Base-by-base conservation (phyloP, 2,113 vertebrate species). In the Leucoraja erinaceus region DNA sequence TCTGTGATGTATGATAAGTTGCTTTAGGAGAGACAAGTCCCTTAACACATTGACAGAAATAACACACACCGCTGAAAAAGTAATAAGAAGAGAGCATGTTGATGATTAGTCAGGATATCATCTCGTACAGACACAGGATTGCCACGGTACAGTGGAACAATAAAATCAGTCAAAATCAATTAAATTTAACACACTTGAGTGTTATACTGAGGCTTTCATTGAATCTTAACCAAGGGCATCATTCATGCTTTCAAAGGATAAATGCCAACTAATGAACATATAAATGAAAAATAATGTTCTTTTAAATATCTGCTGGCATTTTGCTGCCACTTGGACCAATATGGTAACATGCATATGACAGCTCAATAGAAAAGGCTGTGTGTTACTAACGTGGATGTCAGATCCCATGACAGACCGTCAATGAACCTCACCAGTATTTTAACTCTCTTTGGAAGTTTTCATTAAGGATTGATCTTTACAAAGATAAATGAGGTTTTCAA, bases 201-300 rank as follows among this genome's bases (percentile, higher is more conserved):
- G 90, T 91, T 91, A 74, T 54, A 72, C 90, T 10, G 90, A 91
- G 90, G 68, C 68, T 91, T 54, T 47, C 63, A 72, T 72, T 91
- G 90, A 91, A 91, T 91, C 90, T 91, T 70, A 91, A 91, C 90
- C 90, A 91, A 91, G 90, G 90, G 68, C 90, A 91, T 91, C 90
- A 91, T 91, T 91, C 90, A 91, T 91, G 90, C 90, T 91, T 91
- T 91, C 90, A 91, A 91, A 91, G 90, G 90, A 68, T 91, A 91
- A 91, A 91, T 91, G 90, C 90, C 68, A 91, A 91, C 68, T 91
- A 91, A 91, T 91, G 68, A 91, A 74, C 70, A 74, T 74, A 68
- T 47, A 91, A 91, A 91, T 91, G 66, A 91, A 91, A 91, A 91
- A 91, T 91, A 91, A 91, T 91, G 90, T 91, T 74, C 90, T 91